These are phyloP conservation scores for Eupithecia subfuscata DNA, from an alignment of 2,888 invertebrate genomes.

Conservation along the genomic window DNA sequence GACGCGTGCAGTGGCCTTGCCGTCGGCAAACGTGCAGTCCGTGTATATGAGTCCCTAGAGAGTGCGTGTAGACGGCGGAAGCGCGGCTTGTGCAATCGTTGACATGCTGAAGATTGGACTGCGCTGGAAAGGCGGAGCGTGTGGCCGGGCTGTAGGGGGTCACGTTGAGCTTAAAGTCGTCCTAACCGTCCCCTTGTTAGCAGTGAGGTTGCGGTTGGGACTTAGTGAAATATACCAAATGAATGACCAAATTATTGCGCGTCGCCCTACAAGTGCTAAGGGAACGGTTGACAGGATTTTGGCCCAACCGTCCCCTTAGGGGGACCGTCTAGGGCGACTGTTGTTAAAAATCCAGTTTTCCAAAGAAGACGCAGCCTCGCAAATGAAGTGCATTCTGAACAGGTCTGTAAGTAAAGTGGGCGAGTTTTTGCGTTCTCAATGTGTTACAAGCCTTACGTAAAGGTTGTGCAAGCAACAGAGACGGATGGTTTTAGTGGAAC, in stretches of 20 bases:
- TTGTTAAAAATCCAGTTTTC: too few relatives aligned
- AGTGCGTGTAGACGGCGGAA: too few relatives aligned
- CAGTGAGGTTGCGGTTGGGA: not conserved
- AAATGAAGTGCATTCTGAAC: not conserved
- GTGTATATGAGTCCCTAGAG: too few relatives aligned
- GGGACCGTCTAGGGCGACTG: too few relatives aligned
- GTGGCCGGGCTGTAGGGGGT: too few relatives aligned
- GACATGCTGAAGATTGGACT: too few relatives aligned
- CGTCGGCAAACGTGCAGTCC: too few relatives aligned
- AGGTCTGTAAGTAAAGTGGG: not conserved
- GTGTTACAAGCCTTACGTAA: constrained; percentile 32
- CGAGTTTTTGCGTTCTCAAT: constrained; percentile 23
- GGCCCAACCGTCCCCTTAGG: not conserved
- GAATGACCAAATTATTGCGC: not conserved
- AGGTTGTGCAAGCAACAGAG: constrained; percentile 23
- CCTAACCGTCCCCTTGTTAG: not conserved
- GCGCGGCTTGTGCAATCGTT: too few relatives aligned
- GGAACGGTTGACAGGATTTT: not conserved
- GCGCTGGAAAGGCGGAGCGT: too few relatives aligned
- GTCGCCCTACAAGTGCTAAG: not conserved
- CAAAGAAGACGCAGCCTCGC: not conserved
- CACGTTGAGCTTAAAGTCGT: not conserved
- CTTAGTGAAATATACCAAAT: not conserved
- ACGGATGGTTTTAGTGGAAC: constrained; percentile 8
- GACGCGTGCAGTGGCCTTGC: too few relatives aligned